Conservation (phyloP, 2,888 invertebrate genomes). For the Helicoverpa assulta region DNA sequence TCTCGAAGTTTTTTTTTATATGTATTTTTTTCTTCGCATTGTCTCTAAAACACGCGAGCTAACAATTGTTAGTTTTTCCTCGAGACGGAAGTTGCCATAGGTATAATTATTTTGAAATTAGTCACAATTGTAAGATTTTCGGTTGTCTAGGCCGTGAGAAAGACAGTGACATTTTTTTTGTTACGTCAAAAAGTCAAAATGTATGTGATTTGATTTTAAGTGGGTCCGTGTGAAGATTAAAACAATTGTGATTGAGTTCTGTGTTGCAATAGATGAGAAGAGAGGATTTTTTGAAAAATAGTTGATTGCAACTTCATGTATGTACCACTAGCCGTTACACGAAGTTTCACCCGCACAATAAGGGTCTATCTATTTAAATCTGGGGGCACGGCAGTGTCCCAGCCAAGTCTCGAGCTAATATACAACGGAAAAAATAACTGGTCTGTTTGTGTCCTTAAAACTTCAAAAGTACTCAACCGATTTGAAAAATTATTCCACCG, state of each 20-base stretch:
- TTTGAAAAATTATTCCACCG: no score
- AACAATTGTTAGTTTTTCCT: constrained; percentile 83
- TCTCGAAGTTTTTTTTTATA: constrained; percentile 62
- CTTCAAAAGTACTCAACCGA: no score
- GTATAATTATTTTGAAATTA: constrained; percentile 87
- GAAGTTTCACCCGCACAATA: no score
- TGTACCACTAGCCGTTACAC: no score
- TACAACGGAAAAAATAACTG: no score
- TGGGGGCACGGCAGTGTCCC: no score
- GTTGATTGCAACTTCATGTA: neutral
- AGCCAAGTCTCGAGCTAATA: no score
- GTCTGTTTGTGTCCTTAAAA: no score
- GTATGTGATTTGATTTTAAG: constrained; percentile 61
- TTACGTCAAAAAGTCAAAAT: constrained; percentile 49
- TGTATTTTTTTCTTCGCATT: constrained; percentile 75
- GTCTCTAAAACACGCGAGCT: constrained; percentile 83
- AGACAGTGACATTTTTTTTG: constrained; percentile 65
- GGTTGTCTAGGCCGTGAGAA: constrained; percentile 69
- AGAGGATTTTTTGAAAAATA: neutral
- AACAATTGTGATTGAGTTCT: constrained; percentile 39
- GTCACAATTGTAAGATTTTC: constrained; percentile 79
- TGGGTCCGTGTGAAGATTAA: constrained; percentile 57
- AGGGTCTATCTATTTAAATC: no score
- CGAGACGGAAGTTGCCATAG: constrained; percentile 79
- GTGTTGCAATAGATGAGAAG: constrained; percentile 6